Evolutionary conservation across 2,888 invertebrate genomes (phyloP).

Genomic region (Diachrysia chrysitis): DNA sequence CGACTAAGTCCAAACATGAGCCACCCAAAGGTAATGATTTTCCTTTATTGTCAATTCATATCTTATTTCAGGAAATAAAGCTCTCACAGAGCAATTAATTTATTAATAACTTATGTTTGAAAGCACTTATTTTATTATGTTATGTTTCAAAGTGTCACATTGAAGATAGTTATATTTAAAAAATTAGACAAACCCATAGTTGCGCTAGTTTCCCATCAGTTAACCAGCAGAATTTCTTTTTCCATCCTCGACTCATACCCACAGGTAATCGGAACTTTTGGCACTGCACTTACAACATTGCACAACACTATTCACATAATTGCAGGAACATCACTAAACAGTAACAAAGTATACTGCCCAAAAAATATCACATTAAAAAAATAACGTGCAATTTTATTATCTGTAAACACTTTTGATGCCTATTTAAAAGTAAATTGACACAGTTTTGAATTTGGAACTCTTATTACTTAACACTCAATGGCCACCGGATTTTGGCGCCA

Average conservation of each 20-base stretch:
- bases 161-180: too few relatives aligned
- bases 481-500: background rate
- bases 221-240: slow-evolving; percentile 76
- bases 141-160: too few relatives aligned
- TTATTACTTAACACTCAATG: background rate
- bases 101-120: too few relatives aligned
- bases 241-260: slow-evolving; percentile 81
- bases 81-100: too few relatives aligned
- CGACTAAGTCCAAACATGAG: too few relatives aligned
- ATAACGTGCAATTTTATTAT: background rate
- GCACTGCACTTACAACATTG: slow-evolving; percentile 50
- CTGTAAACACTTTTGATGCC: background rate
- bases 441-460: slow-evolving; percentile 34
- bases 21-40: too few relatives aligned
- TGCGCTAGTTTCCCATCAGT: slow-evolving; percentile 74
- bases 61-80: too few relatives aligned
- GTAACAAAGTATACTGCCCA: slow-evolving; percentile 30
- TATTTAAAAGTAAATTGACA: background rate
- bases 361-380: background rate
- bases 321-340: slow-evolving; percentile 6
- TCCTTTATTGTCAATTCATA: too few relatives aligned
- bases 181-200: slow-evolving; percentile 77
- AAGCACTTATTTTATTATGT: background rate
- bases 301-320: slow-evolving; percentile 29
- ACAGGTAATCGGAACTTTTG: slow-evolving; percentile 49